These are phyloP conservation scores for Taurulus bubalis DNA, from an alignment of 2,113 vertebrate species.

Conservation along the genomic window DNA sequence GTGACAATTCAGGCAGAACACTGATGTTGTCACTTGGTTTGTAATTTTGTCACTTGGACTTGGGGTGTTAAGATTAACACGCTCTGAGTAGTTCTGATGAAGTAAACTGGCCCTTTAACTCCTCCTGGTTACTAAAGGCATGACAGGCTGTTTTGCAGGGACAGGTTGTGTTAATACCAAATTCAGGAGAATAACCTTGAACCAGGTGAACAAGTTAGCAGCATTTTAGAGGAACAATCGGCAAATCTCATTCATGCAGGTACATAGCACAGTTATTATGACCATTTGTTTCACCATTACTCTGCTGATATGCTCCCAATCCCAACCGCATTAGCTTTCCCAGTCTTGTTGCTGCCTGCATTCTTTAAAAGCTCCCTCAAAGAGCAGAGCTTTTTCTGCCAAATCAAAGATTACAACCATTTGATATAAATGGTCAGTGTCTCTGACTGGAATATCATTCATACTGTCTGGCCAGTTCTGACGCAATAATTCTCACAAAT, in stretches of 20 bases:
- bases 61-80: neutral
- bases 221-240: neutral
- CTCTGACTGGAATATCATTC: constrained; percentile 4
- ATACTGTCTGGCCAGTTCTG: neutral
- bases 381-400: neutral
- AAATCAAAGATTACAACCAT: neutral
- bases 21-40: neutral
- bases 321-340: neutral
- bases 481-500: neutral
- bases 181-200: constrained; percentile 1
- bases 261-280: neutral
- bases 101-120: neutral
- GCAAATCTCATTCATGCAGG: neutral
- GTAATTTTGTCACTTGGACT: neutral
- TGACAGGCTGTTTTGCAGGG: neutral
- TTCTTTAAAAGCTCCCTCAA: neutral
- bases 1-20: neutral
- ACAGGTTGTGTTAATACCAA: neutral
- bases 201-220: neutral
- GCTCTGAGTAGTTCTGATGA: neutral
- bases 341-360: too few species aligned
- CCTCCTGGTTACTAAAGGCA: neutral
- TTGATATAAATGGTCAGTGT: neutral
- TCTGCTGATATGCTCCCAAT: neutral
- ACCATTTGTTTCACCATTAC: neutral